Conservation (phyloP, 1,140 invertebrate genomes). For the Diuraphis noxia region DNA sequence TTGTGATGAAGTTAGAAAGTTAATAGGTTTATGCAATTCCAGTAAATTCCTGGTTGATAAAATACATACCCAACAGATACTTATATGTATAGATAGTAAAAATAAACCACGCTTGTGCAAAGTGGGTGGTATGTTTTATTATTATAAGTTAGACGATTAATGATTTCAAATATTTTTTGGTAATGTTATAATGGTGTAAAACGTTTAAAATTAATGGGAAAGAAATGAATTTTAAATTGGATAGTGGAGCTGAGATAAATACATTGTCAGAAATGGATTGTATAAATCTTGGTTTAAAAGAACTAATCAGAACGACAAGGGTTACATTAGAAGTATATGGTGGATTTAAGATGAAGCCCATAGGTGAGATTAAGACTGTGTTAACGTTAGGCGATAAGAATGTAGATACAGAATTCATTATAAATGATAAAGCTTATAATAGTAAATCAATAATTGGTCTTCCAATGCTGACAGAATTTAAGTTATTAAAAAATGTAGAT, state of each 20-base stretch:
- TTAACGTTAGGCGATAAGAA: background rate
- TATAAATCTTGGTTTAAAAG: background rate
- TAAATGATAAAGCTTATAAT: background rate
- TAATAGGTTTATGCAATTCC: no score
- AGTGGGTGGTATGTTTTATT: no score
- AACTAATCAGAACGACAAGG: background rate
- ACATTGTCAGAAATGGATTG: background rate
- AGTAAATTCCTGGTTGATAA: no score
- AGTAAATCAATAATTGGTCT: background rate
- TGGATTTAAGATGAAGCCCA: conserved; percentile 25
- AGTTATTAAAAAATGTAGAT: background rate
- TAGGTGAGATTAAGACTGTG: background rate
- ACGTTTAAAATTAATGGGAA: background rate
- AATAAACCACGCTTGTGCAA: no score
- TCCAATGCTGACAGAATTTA: background rate
- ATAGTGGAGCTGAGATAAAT: background rate
- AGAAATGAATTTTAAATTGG: background rate
- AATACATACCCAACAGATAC: no score
- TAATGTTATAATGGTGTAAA: conserved; percentile 20
- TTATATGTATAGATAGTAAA: no score
- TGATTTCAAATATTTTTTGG: background rate
- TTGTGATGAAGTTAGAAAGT: no score
- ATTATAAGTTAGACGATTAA: no score
- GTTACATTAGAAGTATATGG: background rate
- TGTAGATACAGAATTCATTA: background rate